These are phyloP conservation scores for Equus przewalskii DNA, from an alignment of 2,113 vertebrate species.

Conservation along the genomic window DNA sequence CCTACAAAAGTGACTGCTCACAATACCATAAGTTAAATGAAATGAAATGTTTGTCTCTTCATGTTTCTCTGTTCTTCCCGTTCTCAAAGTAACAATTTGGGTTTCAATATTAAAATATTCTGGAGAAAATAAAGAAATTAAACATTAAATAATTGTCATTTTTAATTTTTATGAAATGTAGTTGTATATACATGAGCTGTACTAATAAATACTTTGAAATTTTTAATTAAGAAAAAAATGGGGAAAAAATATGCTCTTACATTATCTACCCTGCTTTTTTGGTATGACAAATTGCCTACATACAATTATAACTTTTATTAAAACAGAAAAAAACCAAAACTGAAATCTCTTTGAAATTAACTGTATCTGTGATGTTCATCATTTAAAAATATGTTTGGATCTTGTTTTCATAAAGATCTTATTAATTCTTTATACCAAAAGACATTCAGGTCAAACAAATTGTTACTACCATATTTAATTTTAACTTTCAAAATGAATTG, in stretches of 20 bases:
- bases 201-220: neutral
- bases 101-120: slow-evolving; percentile 90
- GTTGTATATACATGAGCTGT: neutral
- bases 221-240: slow-evolving; percentile 62
- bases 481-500: slow-evolving; percentile 54
- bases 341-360: slow-evolving; percentile 23
- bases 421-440: slow-evolving; percentile 42
- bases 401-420: slow-evolving; percentile 24
- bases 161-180: slow-evolving; percentile 76
- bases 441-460: slow-evolving; percentile 21
- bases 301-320: slow-evolving; percentile 54
- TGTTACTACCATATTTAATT: slow-evolving; percentile 41
- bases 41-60: slow-evolving; percentile 87
- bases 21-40: slow-evolving; percentile 89
- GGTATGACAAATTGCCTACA: slow-evolving; percentile 39
- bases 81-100: slow-evolving; percentile 87
- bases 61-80: slow-evolving; percentile 86
- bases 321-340: slow-evolving; percentile 75
- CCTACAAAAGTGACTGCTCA: slow-evolving; percentile 89
- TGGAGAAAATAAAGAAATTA: slow-evolving; percentile 90
- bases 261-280: slow-evolving; percentile 34
- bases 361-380: neutral
- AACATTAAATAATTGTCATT: slow-evolving; percentile 83
- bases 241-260: slow-evolving; percentile 43
- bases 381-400: neutral